phyloP scores from a whole-genome alignment of 2,113 vertebrate genomes.

The Ardeotis arabs region DNA sequence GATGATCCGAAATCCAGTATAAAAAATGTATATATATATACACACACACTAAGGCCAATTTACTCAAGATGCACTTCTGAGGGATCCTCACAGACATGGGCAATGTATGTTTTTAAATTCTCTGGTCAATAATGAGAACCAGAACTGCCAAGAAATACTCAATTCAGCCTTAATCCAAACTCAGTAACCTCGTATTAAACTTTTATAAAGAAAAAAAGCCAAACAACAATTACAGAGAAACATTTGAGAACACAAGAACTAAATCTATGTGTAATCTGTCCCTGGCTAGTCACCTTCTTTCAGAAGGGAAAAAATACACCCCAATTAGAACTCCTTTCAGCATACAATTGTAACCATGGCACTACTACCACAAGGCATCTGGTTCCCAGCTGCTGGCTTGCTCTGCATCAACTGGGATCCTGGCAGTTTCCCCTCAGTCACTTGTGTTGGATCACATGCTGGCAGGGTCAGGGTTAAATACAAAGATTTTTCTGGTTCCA shows the following conservation, averaged over 20 bases:
- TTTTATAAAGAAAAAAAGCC: not conserved
- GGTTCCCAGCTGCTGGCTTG: not conserved
- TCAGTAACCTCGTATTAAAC: conserved; percentile 1
- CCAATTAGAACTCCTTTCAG: not conserved
- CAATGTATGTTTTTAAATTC: not conserved
- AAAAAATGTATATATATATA: not conserved
- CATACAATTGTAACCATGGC: not conserved
- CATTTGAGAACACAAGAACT: not conserved
- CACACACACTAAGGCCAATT: fast-evolving
- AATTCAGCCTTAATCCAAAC: not conserved
- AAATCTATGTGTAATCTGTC: not conserved
- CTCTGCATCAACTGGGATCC: not conserved
- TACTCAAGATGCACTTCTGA: not conserved
- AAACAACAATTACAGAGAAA: conserved; percentile 24
- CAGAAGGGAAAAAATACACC: not conserved
- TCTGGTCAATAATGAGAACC: not conserved
- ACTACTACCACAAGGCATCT: not conserved
- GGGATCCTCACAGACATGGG: not conserved
- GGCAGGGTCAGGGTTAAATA: not conserved
- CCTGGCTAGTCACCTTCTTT: not conserved
- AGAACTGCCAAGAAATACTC: not conserved
- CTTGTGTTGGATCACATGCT: not conserved
- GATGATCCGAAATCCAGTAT: not conserved
- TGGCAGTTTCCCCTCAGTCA: not conserved
- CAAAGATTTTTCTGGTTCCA: not conserved